Evolutionary conservation across 2,888 invertebrate genomes (phyloP).

Genomic region (Calephelis perditalis): DNA sequence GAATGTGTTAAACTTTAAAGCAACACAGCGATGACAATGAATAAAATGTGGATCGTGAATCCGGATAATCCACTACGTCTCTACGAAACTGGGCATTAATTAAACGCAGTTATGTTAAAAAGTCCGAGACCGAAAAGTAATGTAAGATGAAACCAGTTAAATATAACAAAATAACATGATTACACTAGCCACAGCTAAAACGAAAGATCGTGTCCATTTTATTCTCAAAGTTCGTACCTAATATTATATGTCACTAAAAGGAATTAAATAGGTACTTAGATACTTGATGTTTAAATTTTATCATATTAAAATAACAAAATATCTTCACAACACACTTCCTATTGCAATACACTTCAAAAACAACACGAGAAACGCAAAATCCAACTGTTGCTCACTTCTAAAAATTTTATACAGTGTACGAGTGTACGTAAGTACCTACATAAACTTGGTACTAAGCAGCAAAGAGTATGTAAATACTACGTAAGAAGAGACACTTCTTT

Average conservation of each 20-base stretch:
- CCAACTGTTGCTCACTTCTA: not conserved
- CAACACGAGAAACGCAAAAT: constrained; percentile 3
- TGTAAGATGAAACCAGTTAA: not conserved
- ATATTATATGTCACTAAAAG: constrained; percentile 5
- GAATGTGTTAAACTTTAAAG: constrained; percentile 63
- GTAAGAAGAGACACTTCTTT: too few species aligned
- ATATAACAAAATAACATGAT: constrained; percentile 2
- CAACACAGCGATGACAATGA: constrained; percentile 63
- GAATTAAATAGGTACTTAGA: not conserved
- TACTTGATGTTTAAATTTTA: not conserved
- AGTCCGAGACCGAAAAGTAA: not conserved
- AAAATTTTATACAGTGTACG: not conserved
- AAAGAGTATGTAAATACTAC: too few species aligned
- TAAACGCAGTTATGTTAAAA: constrained; percentile 9
- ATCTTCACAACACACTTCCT: not conserved
- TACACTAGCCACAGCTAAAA: not conserved
- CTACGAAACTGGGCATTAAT: constrained; percentile 20
- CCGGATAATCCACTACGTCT: constrained; percentile 51
- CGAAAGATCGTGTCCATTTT: constrained; percentile 6
- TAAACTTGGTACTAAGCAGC: not conserved
- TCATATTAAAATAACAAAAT: not conserved
- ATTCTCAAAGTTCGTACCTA: constrained; percentile 2
- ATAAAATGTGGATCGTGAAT: constrained; percentile 54
- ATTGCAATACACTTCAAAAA: not conserved
- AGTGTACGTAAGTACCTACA: too few species aligned